Evolutionary conservation across 1,140 invertebrate species (phyloP).

Genomic region (Drosophila repletoides): DNA sequence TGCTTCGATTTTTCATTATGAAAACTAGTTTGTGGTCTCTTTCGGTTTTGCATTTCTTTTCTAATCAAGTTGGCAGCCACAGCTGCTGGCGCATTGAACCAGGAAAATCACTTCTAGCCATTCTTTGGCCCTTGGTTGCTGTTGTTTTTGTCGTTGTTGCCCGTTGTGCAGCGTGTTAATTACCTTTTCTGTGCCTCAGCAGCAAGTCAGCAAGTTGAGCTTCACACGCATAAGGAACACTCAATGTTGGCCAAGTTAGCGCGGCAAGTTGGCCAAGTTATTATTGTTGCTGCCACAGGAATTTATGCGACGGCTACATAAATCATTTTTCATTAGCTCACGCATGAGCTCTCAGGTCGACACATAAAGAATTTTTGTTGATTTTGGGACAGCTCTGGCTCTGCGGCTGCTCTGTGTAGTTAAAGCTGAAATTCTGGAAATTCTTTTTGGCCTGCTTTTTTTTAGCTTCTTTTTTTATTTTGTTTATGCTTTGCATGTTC

Average conservation of each 20-base stretch:
- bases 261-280: not conserved
- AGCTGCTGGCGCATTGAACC: constrained; percentile 61
- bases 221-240: constrained; percentile 48
- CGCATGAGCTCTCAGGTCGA: constrained; percentile 43
- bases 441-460: constrained; percentile 3
- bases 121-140: constrained; percentile 36
- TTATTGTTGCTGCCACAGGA: constrained; percentile 2
- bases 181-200: constrained; percentile 38
- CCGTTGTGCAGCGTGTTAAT: constrained; percentile 64
- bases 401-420: not conserved
- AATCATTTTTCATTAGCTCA: constrained; percentile 76
- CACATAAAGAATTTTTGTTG: constrained; percentile 20
- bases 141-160: constrained; percentile 26
- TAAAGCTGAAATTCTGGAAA: constrained; percentile 29
- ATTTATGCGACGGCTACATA: constrained; percentile 52
- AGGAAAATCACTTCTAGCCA: constrained; percentile 61
- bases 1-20: constrained; percentile 68
- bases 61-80: constrained; percentile 62
- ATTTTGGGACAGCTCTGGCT: constrained; percentile 12
- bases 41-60: constrained; percentile 46
- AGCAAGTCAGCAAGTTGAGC: constrained; percentile 56
- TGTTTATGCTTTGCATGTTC: constrained; percentile 67
- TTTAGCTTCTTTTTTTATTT: constrained; percentile 13
- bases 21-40: constrained; percentile 52
- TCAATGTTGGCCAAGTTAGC: constrained; percentile 10